These are phyloP conservation scores for Physella acuta DNA, from an alignment of 1,140 invertebrate species.

Conservation along the genomic window DNA sequence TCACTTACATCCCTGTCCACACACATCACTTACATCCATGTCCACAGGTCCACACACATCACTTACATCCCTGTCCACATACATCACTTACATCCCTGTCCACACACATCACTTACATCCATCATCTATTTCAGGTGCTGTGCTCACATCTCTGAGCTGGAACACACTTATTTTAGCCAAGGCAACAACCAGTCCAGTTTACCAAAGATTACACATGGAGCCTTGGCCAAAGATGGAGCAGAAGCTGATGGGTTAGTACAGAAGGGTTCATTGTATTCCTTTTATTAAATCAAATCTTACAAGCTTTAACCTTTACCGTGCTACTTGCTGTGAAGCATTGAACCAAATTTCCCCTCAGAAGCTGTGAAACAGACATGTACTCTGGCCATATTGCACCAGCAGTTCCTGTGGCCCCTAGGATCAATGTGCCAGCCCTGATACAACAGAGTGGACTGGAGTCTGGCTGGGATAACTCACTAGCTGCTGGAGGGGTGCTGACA, in stretches of 20 bases:
- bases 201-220: constrained; percentile 49
- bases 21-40: no score
- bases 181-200: constrained; percentile 56
- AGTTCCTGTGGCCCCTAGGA: constrained; percentile 53
- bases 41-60: no score
- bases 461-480: constrained; percentile 54
- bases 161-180: constrained; percentile 80
- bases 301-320: no score
- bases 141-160: constrained; percentile 85
- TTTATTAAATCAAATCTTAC: no score
- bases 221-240: constrained; percentile 20
- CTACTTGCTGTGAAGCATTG: no score
- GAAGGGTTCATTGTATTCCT: no score
- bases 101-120: not conserved
- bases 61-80: no score
- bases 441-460: constrained; percentile 65
- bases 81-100: no score
- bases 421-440: constrained; percentile 68
- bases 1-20: no score
- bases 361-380: constrained; percentile 13
- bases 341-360: not conserved
- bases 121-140: constrained; percentile 65
- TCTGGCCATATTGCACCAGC: constrained; percentile 28
- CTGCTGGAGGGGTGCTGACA: constrained; percentile 69
- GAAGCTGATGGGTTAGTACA: constrained; percentile 33